phyloP scores from a whole-genome alignment of 2,888 invertebrate genomes.

The Subacronicta megacephala region DNA sequence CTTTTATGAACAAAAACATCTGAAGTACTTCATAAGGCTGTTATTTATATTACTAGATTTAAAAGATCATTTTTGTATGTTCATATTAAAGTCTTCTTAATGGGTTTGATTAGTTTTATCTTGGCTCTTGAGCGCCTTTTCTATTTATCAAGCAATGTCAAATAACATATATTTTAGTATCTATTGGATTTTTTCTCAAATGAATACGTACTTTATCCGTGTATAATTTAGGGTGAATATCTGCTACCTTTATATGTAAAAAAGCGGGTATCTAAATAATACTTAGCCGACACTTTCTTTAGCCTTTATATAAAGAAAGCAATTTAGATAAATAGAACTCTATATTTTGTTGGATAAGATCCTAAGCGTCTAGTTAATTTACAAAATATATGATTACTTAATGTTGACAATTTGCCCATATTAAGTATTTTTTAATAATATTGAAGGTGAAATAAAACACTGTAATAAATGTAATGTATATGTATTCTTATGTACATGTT shows the following conservation, averaged over 20 bases:
- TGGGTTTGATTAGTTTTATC: slow-evolving; percentile 41
- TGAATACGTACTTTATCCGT: slow-evolving; percentile 10
- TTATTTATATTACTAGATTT: slow-evolving; percentile 58
- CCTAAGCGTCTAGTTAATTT: slow-evolving; percentile 9
- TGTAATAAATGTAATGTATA: slow-evolving; percentile 43
- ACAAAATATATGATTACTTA: slow-evolving; percentile 12
- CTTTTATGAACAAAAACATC: slow-evolving; percentile 72
- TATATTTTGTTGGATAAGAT: slow-evolving; percentile 18
- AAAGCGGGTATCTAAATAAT: not conserved
- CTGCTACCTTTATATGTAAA: slow-evolving; percentile 13
- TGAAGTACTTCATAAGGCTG: slow-evolving; percentile 54
- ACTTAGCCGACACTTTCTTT: not conserved
- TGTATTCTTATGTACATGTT: slow-evolving; percentile 53
- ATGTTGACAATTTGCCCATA: slow-evolving; percentile 22
- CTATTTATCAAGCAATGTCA: slow-evolving; percentile 25
- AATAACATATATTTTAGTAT: not conserved
- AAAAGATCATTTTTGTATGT: slow-evolving; percentile 52
- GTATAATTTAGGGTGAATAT: slow-evolving; percentile 12
- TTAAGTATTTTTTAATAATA: slow-evolving; percentile 29
- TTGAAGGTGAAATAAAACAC: slow-evolving; percentile 46
- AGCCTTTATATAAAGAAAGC: not conserved
- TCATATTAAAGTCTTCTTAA: slow-evolving; percentile 26
- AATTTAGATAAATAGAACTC: slow-evolving; percentile 3
- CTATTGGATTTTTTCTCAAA: slow-evolving; percentile 1
- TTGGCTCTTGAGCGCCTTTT: slow-evolving; percentile 21